A percentile compares a stretch with the other conserved stretches of the same genome.
These are phyloP conservation scores for Hirudinaria manillensis DNA, from an alignment of 2,888 invertebrate genomes.

Conservation along the genomic window DNA sequence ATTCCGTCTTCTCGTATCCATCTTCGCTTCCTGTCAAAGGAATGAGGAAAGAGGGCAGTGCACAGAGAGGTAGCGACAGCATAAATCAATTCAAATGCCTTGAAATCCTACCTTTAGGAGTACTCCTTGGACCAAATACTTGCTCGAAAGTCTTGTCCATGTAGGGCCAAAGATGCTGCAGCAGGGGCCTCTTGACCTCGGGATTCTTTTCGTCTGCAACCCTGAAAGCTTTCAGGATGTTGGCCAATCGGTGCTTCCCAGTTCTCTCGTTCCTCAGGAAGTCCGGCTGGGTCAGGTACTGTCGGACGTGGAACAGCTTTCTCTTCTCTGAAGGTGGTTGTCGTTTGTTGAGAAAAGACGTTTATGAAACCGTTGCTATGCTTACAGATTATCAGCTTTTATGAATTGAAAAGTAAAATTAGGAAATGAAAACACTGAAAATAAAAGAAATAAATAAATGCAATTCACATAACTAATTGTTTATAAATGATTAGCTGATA, in stretches of 20 bases:
- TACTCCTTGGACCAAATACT: background rate
- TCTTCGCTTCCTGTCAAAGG: constrained; percentile 8
- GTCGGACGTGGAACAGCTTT: constrained; percentile 37
- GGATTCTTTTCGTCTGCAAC: constrained; percentile 28
- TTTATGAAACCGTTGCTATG: too few relatives aligned
- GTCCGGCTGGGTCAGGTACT: constrained; percentile 36
- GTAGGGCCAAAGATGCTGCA: constrained; percentile 31
- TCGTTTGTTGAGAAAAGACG: background rate
- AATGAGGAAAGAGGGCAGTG: too few relatives aligned
- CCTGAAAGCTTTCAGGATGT: constrained; percentile 35
- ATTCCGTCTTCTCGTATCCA: constrained; percentile 18
- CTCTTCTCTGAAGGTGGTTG: constrained; percentile 18
- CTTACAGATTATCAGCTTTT: too few relatives aligned
- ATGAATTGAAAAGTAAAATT: too few relatives aligned
- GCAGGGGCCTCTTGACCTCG: constrained; percentile 23
- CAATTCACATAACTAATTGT: too few relatives aligned
- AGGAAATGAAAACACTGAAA: background rate
- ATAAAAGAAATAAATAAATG: too few relatives aligned
- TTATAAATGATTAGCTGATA: too few relatives aligned
- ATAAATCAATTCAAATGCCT: background rate
- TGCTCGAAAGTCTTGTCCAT: constrained; percentile 30
- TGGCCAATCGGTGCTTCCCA: constrained; percentile 23
- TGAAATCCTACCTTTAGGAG: background rate
- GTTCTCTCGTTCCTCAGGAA: constrained; percentile 27
- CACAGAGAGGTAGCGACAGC: too few relatives aligned